Evolutionary conservation across 2,113 vertebrate genomes (phyloP).

Genomic region (Amazona vittata): DNA sequence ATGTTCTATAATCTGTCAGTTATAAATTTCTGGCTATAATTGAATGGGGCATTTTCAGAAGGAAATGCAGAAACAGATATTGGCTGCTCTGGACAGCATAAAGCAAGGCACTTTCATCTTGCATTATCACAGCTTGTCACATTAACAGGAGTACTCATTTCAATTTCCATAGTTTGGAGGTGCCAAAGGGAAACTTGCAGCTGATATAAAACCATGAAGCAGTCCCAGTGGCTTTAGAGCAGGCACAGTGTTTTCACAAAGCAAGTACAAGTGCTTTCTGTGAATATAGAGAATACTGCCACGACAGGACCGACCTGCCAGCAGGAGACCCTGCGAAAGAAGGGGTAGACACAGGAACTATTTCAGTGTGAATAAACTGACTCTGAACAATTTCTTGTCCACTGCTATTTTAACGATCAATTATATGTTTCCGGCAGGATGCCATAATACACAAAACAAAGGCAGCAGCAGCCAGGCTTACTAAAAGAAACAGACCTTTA

Average conservation of each 20-base stretch:
- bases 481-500: background rate
- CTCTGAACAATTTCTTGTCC: background rate
- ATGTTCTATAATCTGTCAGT: background rate
- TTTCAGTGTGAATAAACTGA: background rate
- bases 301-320: background rate
- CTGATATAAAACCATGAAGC: background rate
- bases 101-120: background rate
- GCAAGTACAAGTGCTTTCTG: background rate
- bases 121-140: background rate
- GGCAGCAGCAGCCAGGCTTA: background rate
- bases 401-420: background rate
- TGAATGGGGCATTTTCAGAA: background rate
- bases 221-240: background rate
- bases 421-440: background rate
- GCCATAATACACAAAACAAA: background rate
- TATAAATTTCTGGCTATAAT: background rate
- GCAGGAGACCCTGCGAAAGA: background rate
- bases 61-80: background rate
- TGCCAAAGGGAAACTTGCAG: background rate
- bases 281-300: background rate
- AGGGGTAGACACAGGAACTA: background rate
- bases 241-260: background rate
- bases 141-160: conserved; percentile 3
- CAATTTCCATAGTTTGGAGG: background rate
- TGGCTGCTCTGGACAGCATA: background rate